Base-by-base conservation (phyloP, 1,140 invertebrate genomes). In the Drusus annulatus region DNA sequence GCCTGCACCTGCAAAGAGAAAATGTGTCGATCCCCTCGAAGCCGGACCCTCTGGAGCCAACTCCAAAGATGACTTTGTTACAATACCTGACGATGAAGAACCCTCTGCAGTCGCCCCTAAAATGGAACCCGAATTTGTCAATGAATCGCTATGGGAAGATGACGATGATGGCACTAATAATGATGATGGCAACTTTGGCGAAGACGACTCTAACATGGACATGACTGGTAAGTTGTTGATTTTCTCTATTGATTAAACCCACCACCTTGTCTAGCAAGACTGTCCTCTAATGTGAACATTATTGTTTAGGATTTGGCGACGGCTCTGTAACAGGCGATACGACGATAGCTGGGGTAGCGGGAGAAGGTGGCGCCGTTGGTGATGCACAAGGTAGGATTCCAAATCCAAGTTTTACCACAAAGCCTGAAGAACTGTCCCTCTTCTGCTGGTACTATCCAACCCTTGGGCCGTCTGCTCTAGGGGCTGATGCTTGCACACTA, bases 381-480 rank as follows among this genome's bases (percentile, higher is more conserved):
- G 89, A 90, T 85, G 89, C 89, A 87, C 89, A 90, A 90, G 89
- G 89, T 90, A 90, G 89, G 89, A 89, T 90, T 87, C 78, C 84
- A 84, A 84, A 83, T 83, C 82, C 77, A 76, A 76, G 52, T 74
- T 56, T 17, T 56, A 28, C 2, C n/a, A 56, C 16, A 17, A n/a
- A 56, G 54, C n/a, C 51, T 23, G 50, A 23, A n/a, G 68, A 71
- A 19, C 36, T 76, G 50, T 50, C 19, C 21, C 63, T 16, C 19
- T 25, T 69, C 51, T 58, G 51, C 71, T 51, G 36, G 68, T 21
- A 45, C 68, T 17, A 3, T 3, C 8, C 21, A n/a, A 25, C 28
- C 62, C 62, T 16, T 21, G n/a, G 19, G 54, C 10, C n/a, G 3
- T 56, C n/a, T 19, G n/a, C 19, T 6, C 23, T 7, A 23, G 62